Evolutionary conservation across 2,113 vertebrate genomes (phyloP).

Genomic region (Pygoscelis antarcticus): DNA sequence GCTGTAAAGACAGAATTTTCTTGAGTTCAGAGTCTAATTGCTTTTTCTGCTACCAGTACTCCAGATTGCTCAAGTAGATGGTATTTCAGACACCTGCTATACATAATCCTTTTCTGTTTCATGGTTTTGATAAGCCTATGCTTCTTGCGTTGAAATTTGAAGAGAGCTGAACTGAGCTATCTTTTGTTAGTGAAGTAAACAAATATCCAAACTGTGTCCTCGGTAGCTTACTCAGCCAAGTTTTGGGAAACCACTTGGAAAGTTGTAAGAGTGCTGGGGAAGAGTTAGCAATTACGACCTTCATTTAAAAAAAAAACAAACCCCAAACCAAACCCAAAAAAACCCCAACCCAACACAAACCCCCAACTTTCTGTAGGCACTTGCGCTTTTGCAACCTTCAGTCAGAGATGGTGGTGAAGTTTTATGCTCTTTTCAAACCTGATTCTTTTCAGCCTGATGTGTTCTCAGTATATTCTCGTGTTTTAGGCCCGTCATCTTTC

Average conservation of each 20-base stretch:
- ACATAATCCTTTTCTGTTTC: constrained; percentile 24
- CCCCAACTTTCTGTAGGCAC: background rate
- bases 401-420: background rate
- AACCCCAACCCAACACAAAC: background rate
- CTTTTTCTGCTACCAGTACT: constrained; percentile 22
- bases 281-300: background rate
- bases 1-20: constrained; percentile 14
- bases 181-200: background rate
- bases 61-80: constrained; percentile 19
- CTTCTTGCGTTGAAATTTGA: background rate
- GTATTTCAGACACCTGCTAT: constrained; percentile 44
- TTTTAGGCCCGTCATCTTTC: background rate
- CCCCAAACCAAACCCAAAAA: too few relatives aligned
- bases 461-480: background rate
- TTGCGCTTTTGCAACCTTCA: background rate
- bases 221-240: background rate
- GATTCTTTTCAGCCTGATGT: background rate
- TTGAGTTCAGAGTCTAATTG: constrained; percentile 39
- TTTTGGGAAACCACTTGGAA: background rate
- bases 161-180: background rate
- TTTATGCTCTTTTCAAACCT: background rate
- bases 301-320: background rate
- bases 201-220: background rate
- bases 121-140: background rate
- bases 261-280: background rate